Evolutionary conservation across 92 coral and sea anemone species (phyloP).

Genomic region (Palythoa heliodiscus): DNA sequence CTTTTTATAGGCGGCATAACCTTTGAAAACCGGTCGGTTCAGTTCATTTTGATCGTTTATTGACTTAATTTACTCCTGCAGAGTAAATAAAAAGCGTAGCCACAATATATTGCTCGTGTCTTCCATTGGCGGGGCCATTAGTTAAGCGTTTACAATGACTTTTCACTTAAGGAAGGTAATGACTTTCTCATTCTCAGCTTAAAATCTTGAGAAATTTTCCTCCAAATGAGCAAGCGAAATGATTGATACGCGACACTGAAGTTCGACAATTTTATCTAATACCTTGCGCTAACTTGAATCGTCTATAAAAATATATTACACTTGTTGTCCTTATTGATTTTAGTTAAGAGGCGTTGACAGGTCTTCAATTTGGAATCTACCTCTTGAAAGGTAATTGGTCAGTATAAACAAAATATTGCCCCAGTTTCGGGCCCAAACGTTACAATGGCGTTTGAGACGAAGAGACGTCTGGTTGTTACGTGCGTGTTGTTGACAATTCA

Average conservation of each 20-base stretch:
- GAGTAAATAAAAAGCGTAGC: background rate
- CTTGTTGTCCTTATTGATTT: conserved; percentile 35
- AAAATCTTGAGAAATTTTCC: background rate
- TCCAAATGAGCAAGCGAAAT: background rate
- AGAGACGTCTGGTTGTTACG: background rate
- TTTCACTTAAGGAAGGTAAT: background rate
- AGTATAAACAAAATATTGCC: conserved; percentile 35
- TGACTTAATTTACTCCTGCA: background rate
- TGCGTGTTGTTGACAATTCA: conserved; percentile 12
- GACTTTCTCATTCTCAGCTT: background rate
- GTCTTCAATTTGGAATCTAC: conserved; percentile 11
- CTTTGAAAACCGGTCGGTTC: conserved; percentile 26
- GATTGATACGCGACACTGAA: background rate
- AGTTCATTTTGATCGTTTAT: conserved; percentile 21
- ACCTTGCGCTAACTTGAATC: conserved; percentile 22
- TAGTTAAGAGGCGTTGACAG: conserved; percentile 34
- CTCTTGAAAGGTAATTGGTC: conserved; percentile 40
- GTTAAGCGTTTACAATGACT: background rate
- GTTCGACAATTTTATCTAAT: background rate
- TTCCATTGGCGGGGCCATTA: background rate
- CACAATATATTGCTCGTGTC: background rate
- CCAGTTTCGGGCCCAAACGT: background rate
- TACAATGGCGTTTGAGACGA: background rate
- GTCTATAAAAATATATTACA: conserved; percentile 22
- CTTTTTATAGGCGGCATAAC: conserved; percentile 20